Evolutionary conservation across 2,113 vertebrate species (phyloP), one percentile per base, ranked within the genome.

Genomic region (Sterrhoptilus dennistouni): DNA sequence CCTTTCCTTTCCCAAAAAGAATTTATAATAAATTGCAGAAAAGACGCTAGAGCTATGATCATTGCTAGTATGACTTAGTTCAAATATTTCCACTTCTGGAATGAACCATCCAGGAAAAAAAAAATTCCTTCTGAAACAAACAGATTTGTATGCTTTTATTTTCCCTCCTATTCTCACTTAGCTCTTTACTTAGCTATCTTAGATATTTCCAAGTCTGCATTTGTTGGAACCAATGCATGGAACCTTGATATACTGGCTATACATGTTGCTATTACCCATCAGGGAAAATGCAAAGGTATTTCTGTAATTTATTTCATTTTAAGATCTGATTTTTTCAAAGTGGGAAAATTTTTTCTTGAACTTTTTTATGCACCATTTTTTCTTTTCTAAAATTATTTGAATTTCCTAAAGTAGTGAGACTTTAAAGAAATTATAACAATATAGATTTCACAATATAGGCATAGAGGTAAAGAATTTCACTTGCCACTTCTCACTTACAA

Each of bases 1-100:
- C 93, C 77, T 72, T 95, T 97, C 94, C 95, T 97, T 97, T 93
- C 93, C 83, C 88, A 28, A 77, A 90, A 97, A 96, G 94, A 97
- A 97, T 97, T 92, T 96, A 36, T 89, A 96, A 95, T 89, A 91
- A 94, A 93, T 83, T 66, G n/a, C 45, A 96, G 86, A 96, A 96
- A 92, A 94, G 7, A 64, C 2, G 2, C 81, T 91, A 79, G 83
- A 69, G 79, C 66, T 91, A 80, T 16, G 38, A 89, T 75, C 42
- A 84, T 35, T 71, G 38, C 64, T 83, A 69, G 44, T 19, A 78
- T 22, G 45, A 35, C 24, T 89, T 79, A 53, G 54, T 83, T 36
- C 79, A 83, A 80, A 64, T 60, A 76, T 44, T 96, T 89, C 86
- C 74, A 69, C 66, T 87, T 79, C 82, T 60, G 44, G 35, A 82